Evolutionary conservation across 2,113 vertebrate species (phyloP), one percentile per base, ranked within the genome.

Genomic region (Paratilapia polleni): DNA sequence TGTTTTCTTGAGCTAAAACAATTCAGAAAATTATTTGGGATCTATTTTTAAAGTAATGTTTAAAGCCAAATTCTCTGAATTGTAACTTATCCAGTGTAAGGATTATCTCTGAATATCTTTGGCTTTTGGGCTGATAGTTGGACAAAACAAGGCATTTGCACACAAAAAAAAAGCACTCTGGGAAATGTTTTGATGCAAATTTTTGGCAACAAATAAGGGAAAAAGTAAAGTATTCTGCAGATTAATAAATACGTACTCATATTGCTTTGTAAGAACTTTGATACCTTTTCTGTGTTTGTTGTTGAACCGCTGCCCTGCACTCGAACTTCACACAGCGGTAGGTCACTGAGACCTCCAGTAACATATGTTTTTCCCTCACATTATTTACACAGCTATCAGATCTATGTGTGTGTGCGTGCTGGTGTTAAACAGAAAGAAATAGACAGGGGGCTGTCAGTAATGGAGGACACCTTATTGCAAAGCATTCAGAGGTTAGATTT

Each of bases 401-500:
- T 54, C 68, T 54, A 8, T 31, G 61, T 43, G 4, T 24, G 64
- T 28, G 66, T 36, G 70, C 52, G 63, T 31, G 10, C 56, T 19
- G 24, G 54, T 60, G 41, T 83, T 36, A 24, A 70, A 52, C 52
- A 20, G 17, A 73, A 66, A 73, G 20, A 66, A 66, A 80, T 5
- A 19, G 36, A 76, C 60, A 52, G 31, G 81, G 24, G 24, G 74
- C 57, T 22, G 60, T 73, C 57, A 22, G 85, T 66, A 75, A 82
- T 20, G 26, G 73, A 73, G 19, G 64, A 87, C 78, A 34, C 43
- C n/a, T 86, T 82, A 83, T 66, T 80, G 75, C 56, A 52, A 85
- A 86, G 78, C 84, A 31, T 26, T 81, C 34, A 43, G 56, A 31
- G 63, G 80, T 82, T 59, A 90, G 68, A 90, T 91, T 93, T 85